Evolutionary conservation across 2,797 vertebrate genomes (phyloP).

Genomic region (Hephaestus fuliginosus): DNA sequence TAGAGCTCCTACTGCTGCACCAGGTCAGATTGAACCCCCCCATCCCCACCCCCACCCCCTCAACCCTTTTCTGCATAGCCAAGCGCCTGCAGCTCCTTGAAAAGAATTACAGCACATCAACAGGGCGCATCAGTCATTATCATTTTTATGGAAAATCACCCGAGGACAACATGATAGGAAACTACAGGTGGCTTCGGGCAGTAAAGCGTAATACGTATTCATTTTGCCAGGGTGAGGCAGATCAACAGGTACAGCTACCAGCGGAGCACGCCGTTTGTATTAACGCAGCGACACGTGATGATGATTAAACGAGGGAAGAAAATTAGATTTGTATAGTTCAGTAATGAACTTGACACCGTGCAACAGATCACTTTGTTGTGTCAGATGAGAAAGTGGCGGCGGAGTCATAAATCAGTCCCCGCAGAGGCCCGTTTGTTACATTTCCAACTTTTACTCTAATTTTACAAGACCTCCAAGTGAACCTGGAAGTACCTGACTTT

Average conservation of each 20-base stretch:
- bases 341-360: conserved; percentile 7
- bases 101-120: not conserved
- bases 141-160: conserved; percentile 8
- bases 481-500: not conserved
- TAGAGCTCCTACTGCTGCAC: not conserved
- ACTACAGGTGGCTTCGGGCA: not conserved
- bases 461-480: not conserved
- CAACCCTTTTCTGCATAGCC: not conserved
- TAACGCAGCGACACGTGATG: not conserved
- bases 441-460: not conserved
- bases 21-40: not conserved
- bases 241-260: not conserved
- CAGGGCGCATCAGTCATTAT: not conserved
- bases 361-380: not conserved
- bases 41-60: not conserved
- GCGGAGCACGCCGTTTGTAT: not conserved
- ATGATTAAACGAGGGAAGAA: not conserved
- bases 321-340: conserved; percentile 9
- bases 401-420: not conserved
- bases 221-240: not conserved
- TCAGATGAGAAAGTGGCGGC: not conserved
- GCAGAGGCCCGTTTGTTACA: not conserved
- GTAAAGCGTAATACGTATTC: not conserved
- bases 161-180: not conserved
- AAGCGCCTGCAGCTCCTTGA: not conserved